phyloP scores from a whole-genome alignment of 2,888 invertebrate genomes.

The Meloe dianella region DNA sequence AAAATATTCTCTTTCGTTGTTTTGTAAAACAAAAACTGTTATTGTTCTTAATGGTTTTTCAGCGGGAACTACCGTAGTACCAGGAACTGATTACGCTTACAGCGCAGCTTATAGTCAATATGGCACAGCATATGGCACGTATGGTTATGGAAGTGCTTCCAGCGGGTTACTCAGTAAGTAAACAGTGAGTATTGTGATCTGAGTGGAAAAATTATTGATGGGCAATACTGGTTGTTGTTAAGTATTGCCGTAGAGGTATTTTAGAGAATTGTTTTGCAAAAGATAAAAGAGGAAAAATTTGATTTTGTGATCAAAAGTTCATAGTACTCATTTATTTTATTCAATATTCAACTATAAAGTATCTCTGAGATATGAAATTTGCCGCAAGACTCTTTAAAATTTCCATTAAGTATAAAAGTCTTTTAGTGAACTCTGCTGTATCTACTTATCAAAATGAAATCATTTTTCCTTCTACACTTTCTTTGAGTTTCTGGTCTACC shows the following conservation, averaged over 20 bases:
- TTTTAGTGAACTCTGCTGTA: no score
- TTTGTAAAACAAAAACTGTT: neutral
- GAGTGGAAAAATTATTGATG: neutral
- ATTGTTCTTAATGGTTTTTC: slow-evolving; percentile 39
- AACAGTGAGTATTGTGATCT: slow-evolving; percentile 66
- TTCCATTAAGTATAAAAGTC: no score
- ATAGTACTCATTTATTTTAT: slow-evolving; percentile 2
- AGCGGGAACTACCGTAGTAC: slow-evolving; percentile 70
- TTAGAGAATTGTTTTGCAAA: neutral
- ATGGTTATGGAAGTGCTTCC: slow-evolving; percentile 69
- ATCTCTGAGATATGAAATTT: neutral
- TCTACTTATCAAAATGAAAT: no score
- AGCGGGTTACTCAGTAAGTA: slow-evolving; percentile 75
- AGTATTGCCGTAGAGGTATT: neutral
- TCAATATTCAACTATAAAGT: neutral
- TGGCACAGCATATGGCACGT: slow-evolving; percentile 72
- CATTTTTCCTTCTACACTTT: no score
- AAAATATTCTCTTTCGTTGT: neutral
- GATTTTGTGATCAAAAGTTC: neutral
- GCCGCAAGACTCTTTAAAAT: neutral
- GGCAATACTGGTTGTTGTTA: neutral
- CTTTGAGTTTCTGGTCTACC: no score
- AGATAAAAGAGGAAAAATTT: neutral
- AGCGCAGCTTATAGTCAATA: slow-evolving; percentile 79
- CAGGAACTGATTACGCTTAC: slow-evolving; percentile 72